Percentiles rank a stretch among this genome's conserved stretches.
Evolutionary conservation across 2,797 vertebrate genomes (phyloP).

Genomic region (Sylvilagus floridanus): DNA sequence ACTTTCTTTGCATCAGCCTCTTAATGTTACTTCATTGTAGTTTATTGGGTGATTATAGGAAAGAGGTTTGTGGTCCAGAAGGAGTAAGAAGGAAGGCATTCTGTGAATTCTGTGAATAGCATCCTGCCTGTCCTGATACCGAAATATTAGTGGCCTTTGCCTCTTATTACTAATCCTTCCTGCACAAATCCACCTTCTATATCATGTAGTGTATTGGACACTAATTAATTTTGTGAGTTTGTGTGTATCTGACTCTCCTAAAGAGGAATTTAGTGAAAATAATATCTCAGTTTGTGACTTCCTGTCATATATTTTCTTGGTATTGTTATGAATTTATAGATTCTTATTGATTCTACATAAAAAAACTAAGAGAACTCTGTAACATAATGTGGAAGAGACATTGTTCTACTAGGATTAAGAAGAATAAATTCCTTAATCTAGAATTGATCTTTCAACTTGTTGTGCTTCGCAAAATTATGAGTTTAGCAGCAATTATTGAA

Average conservation of each 20-base stretch:
- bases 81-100: slow-evolving; percentile 56
- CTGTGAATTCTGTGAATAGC: slow-evolving; percentile 60
- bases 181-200: neutral
- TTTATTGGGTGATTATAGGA: slow-evolving; percentile 73
- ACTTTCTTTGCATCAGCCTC: slow-evolving; percentile 53
- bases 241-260: slow-evolving; percentile 2
- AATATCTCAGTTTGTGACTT: slow-evolving; percentile 26
- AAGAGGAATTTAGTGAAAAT: slow-evolving; percentile 18
- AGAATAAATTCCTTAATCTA: slow-evolving; percentile 33
- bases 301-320: neutral
- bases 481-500: slow-evolving; percentile 15
- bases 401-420: slow-evolving; percentile 36
- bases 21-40: slow-evolving; percentile 25
- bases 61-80: slow-evolving; percentile 69
- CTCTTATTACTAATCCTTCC: neutral
- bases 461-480: slow-evolving; percentile 19
- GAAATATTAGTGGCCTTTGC: slow-evolving; percentile 49
- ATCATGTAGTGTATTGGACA: neutral
- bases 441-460: neutral
- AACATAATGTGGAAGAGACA: neutral
- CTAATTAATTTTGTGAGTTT: slow-evolving; percentile 12
- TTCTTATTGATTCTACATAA: slow-evolving; percentile 12
- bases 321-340: slow-evolving; percentile 26
- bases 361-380: slow-evolving; percentile 47
- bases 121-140: neutral